Base-by-base conservation (phyloP, 1,140 invertebrate genomes). In the Elymnias hypermnestra region DNA sequence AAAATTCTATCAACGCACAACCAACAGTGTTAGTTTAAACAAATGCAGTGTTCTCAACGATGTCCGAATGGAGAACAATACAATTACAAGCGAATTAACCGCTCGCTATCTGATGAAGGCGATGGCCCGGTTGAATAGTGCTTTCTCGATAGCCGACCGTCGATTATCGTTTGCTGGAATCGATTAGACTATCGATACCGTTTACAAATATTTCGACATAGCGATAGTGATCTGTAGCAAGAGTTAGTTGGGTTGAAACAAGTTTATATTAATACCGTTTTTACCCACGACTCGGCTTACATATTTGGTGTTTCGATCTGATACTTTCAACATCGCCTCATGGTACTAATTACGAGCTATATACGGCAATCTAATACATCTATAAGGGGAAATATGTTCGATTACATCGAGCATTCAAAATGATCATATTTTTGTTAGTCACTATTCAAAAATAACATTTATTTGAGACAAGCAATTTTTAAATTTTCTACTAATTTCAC, bases 161-260 rank as follows among this genome's bases (percentile, higher is more conserved):
- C 56, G 57, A 61, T 65, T 70, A 73, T 71, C 64, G 59, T 67
- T 64, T 57, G 47, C 33, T 39, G 48, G 53, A 66, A 63, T 67
- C 63, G 59, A 61, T 58, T 57, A 49, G 44, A 59, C 48, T 69
- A 77, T 72, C 67, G 63, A 74, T 74, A 67, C 53, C 66, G 63
- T 82, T 76, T 76, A 82, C 72, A 82, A 82, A 78, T 75, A 82
- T 82, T 82, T 82, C 77, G 74, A 82, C 74, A 78, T 75, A 57
- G n/a, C 43, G 73, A 77, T 75, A 72, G 37, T 46, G 42, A 78
- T 78, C 69, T 47, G 29, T 26, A 29, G 48, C 40, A 33, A 52
- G 53, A 53, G 39, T 43, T 44, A 53, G 50, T 52, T 55, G 53
- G 44, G 57, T 50, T 39, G 44, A 29, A 60, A 71, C 61, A 47